Percentiles rank a stretch among this genome's conserved stretches.
Evolutionary conservation across 2,888 invertebrate species (phyloP).

Genomic region (Periphyllus acericola): DNA sequence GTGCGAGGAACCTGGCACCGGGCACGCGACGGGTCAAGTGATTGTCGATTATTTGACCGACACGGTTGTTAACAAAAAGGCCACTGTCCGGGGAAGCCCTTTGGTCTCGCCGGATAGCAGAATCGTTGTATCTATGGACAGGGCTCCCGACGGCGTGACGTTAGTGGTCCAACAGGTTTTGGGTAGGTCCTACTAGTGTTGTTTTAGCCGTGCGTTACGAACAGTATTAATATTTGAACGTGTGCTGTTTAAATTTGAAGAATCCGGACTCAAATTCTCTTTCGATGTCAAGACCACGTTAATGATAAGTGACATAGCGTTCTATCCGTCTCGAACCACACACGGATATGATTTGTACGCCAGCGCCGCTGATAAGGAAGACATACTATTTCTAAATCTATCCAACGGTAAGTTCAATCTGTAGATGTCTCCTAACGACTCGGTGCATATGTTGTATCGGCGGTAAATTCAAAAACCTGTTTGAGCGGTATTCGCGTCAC

Average conservation of each 20-base stretch:
- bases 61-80: conserved; percentile 74
- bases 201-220: not conserved
- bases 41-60: conserved; percentile 79
- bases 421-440: not conserved
- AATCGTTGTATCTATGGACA: conserved; percentile 76
- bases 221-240: not conserved
- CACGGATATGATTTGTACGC: conserved; percentile 81
- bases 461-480: not conserved
- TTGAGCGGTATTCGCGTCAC: not conserved
- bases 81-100: conserved; percentile 74
- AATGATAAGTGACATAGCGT: conserved; percentile 78
- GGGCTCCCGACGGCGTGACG: conserved; percentile 71
- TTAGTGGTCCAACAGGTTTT: conserved; percentile 74
- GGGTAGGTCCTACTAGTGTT: conserved; percentile 69
- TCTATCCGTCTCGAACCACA: conserved; percentile 77
- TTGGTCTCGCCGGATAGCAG: conserved; percentile 78
- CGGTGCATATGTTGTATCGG: not conserved
- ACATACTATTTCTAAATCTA: conserved; percentile 77
- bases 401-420: conserved; percentile 71
- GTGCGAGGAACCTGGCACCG: conserved; percentile 76
- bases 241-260: conserved; percentile 67
- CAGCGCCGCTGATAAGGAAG: conserved; percentile 77
- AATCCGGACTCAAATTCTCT: conserved; percentile 74
- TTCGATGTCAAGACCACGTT: conserved; percentile 81
- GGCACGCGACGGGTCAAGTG: conserved; percentile 74